Conservation (phyloP, 2,797 vertebrate species). For the Myotis pilosus region DNA sequence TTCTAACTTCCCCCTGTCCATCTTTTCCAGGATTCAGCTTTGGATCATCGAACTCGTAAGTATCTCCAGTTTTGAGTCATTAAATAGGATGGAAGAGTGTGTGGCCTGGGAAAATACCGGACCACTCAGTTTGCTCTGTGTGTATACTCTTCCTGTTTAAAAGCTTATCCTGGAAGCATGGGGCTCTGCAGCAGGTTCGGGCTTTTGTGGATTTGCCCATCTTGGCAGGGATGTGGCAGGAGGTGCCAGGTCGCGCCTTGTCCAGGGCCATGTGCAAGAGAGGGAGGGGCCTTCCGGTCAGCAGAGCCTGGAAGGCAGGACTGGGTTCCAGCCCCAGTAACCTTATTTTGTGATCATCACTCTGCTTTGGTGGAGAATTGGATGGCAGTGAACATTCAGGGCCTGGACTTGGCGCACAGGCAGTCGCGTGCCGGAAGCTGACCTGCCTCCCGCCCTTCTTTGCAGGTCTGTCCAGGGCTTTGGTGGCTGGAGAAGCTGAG, state of each 20-base stretch:
- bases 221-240: not conserved
- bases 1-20: not conserved
- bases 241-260: not conserved
- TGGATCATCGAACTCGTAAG: constrained; percentile 93
- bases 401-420: not conserved
- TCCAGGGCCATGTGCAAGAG: rapidly evolving
- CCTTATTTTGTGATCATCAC: rapidly evolving
- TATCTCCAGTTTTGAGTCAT: constrained; percentile 60
- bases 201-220: not conserved
- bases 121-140: not conserved
- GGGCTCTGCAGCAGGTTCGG: not conserved
- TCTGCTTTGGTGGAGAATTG: not conserved
- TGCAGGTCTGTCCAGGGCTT: constrained; percentile 92
- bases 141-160: not conserved
- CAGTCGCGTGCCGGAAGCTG: not conserved
- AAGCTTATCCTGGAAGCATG: not conserved
- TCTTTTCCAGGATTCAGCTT: constrained; percentile 90
- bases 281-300: not conserved
- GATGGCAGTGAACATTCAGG: rapidly evolving
- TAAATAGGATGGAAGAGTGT: not conserved
- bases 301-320: not conserved
- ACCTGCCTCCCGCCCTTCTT: constrained; percentile 65
- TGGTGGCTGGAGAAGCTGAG: constrained; percentile 94
- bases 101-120: not conserved
- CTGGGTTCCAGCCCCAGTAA: rapidly evolving